Base-by-base conservation (phyloP, 1,140 invertebrate genomes). In the Agraylea sexmaculata region DNA sequence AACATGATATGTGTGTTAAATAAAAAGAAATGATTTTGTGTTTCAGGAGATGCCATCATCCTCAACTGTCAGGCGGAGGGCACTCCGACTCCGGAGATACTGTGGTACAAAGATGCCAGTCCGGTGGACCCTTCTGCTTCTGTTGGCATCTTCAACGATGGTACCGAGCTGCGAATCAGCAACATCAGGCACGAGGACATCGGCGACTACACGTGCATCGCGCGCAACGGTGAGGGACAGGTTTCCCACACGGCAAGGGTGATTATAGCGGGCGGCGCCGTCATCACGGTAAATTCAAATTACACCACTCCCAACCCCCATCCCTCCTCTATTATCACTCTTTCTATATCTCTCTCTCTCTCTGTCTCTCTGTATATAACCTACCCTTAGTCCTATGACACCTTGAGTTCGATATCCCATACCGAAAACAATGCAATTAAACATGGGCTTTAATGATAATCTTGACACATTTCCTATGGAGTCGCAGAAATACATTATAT, bases 41-140 rank as follows among this genome's bases (percentile, higher is more conserved):
- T 54, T 51, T 7, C 51, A 74, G 89, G 90, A 46, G 89, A 94
- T 69, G 85, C 84, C 44, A 88, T 95, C 57, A 88, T 90, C 57
- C 77, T 96, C 51, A 91, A 89, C 67, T 95, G 91, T 69, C 84
- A 92, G 66, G 90, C 89, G 12, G 86, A 87, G 63, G 90, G 90
- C 44, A 92, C 86, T 22, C 87, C 87, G 34, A 80, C 81, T 37
- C 87, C 87, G 18, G 87, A 89, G 68, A 89, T 91, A 51, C 69
- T 89, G 32, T 92, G 87, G 84, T 88, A 87, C 65, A 88, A 90
- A 68, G 86, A 90, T 66, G 83, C 80, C 43, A 86, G 82, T 63
- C 84, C 85, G 23, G 83, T 92, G 46, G 83, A 89, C 60, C 82
- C 83, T 21, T 85, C 84, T 30, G 71, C 76, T 27, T 88, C 83